phyloP scores from a whole-genome alignment of 2,888 invertebrate genomes.

The Hypena proboscidalis region DNA sequence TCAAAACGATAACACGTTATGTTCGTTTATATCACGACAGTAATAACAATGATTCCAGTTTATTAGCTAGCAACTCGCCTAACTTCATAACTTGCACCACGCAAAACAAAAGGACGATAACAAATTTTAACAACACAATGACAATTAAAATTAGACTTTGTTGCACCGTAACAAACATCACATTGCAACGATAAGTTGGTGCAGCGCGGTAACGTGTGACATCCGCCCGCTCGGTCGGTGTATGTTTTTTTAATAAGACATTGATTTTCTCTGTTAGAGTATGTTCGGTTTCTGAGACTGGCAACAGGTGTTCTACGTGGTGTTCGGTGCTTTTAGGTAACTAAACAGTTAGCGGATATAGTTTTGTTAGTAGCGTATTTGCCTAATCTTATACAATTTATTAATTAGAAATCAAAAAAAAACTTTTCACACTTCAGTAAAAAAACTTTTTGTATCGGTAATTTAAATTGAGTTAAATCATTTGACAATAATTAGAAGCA shows the following conservation, averaged over 20 bases:
- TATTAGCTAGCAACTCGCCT: no score
- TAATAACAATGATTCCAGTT: no score
- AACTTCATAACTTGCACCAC: conserved; percentile 36
- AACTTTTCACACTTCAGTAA: no score
- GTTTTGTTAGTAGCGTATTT: no score
- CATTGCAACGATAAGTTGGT: conserved; percentile 47
- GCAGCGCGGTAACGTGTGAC: conserved; percentile 55
- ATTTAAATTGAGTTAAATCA: no score
- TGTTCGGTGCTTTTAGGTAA: conserved; percentile 13
- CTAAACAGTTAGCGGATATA: no score
- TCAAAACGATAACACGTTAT: no score
- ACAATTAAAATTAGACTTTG: conserved; percentile 66
- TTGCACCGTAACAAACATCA: conserved; percentile 57
- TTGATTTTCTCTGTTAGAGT: conserved; percentile 60
- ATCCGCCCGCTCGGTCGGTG: conserved; percentile 57
- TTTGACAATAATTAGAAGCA: no score
- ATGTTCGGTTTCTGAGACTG: conserved; percentile 17
- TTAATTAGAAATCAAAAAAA: no score
- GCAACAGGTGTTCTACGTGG: conserved; percentile 14
- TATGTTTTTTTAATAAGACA: conserved; percentile 73
- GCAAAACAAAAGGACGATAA: conserved; percentile 22
- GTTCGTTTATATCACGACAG: no score
- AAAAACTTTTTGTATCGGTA: no score
- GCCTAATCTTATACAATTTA: no score
- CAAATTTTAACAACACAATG: conserved; percentile 31